Conservation (phyloP, 2,888 invertebrate genomes). For the Lampropteryx suffumata region DNA sequence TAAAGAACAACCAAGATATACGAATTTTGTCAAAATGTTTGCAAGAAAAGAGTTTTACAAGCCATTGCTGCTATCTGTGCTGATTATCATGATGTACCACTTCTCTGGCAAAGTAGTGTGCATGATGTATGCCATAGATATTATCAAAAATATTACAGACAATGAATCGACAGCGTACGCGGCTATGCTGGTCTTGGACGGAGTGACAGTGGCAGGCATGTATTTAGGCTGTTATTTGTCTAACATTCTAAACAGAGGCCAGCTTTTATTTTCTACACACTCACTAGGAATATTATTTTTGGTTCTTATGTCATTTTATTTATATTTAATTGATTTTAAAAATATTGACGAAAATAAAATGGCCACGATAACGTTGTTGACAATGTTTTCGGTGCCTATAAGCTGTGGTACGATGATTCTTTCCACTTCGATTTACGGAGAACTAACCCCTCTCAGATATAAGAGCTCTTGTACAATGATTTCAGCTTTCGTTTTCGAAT, state of each 20-base stretch:
- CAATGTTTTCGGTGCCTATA: conserved; percentile 44
- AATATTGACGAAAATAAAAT: conserved; percentile 38
- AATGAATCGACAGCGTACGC: too few relatives aligned
- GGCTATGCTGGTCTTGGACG: too few relatives aligned
- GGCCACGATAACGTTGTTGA: conserved; percentile 37
- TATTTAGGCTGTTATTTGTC: too few relatives aligned
- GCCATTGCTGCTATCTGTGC: conserved; percentile 35
- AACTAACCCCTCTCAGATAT: conserved; percentile 40
- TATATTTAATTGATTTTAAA: conserved; percentile 41
- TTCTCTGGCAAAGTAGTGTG: conserved; percentile 43
- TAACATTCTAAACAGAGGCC: conserved; percentile 40
- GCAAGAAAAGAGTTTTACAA: conserved; percentile 37
- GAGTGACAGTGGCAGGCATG: too few relatives aligned
- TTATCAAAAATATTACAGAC: too few relatives aligned
- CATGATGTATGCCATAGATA: conserved; percentile 34
- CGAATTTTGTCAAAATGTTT: background rate
- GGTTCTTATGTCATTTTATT: conserved; percentile 42
- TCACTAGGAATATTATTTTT: conserved; percentile 35
- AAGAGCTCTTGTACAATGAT: too few relatives aligned
- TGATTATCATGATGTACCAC: conserved; percentile 40
- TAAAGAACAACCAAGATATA: conserved; percentile 1
- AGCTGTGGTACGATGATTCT: conserved; percentile 51
- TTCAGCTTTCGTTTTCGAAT: conserved; percentile 30
- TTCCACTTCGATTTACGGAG: conserved; percentile 37
- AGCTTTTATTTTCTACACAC: conserved; percentile 36